Evolutionary conservation across 2,888 invertebrate species (phyloP).

Genomic region (Cheilosia urbana): DNA sequence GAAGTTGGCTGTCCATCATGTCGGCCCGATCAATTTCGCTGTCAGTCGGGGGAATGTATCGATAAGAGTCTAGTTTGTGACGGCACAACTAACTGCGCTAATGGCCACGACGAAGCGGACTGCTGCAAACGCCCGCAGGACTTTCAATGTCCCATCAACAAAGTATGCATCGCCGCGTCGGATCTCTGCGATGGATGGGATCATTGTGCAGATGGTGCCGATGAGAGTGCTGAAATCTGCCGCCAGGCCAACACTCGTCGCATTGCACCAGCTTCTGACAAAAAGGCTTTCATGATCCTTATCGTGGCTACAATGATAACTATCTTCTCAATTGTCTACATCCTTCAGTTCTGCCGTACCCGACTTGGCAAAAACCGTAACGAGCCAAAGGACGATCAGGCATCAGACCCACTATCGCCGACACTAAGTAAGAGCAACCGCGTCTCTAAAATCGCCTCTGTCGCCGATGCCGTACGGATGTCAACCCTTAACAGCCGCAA

Average conservation of each 20-base stretch:
- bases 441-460: slow-evolving; percentile 83
- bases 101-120: slow-evolving; percentile 88
- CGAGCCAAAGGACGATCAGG: slow-evolving; percentile 86
- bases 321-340: slow-evolving; percentile 85
- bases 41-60: slow-evolving; percentile 86
- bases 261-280: slow-evolving; percentile 84
- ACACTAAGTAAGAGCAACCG: slow-evolving; percentile 82
- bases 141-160: slow-evolving; percentile 90
- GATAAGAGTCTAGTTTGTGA: slow-evolving; percentile 87
- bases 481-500: slow-evolving; percentile 87
- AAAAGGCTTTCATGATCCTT: slow-evolving; percentile 85
- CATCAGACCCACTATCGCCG: slow-evolving; percentile 88
- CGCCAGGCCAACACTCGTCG: slow-evolving; percentile 82
- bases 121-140: slow-evolving; percentile 87
- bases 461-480: slow-evolving; percentile 86
- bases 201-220: slow-evolving; percentile 92
- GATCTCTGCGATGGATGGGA: slow-evolving; percentile 90
- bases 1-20: slow-evolving; percentile 91
- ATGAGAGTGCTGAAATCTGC: slow-evolving; percentile 89
- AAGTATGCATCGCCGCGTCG: slow-evolving; percentile 88
- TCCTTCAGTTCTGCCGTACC: slow-evolving; percentile 85
- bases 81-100: slow-evolving; percentile 87
- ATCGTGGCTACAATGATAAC: slow-evolving; percentile 86
- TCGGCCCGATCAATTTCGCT: slow-evolving; percentile 87
- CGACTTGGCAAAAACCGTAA: slow-evolving; percentile 85